Base-by-base conservation (phyloP, 2,113 vertebrate genomes). In the Bos javanicus region DNA sequence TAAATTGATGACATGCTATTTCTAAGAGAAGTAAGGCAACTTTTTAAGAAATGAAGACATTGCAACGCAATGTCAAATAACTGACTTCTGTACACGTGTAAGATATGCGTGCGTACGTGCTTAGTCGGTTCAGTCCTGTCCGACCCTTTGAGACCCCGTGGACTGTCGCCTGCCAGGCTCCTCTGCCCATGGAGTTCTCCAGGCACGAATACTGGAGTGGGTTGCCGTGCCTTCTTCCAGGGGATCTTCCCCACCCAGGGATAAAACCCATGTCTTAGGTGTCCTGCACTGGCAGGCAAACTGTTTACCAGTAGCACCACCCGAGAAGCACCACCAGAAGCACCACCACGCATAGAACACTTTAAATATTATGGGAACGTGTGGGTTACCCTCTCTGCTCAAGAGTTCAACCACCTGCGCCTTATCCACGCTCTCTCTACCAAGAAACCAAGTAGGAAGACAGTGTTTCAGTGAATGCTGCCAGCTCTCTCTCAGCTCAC, bases 21-120 rank as follows among this genome's bases (percentile, higher is more conserved):
- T 90, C 52, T 43, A 33, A 81, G 33, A 78, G 12, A 30, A 89
- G 76, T 48, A 54, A 59, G 26, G 33, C 17, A 60, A n/a, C n/a
- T 88, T 96, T 93, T 97, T 30, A 71, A 96, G 67, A 88, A 76
- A 74, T 94, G 36, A 84, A 89, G 50, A 33, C 48, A 67, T 15
- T 56, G 64, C 10, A 64, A 16, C 54, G 36, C 71, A 52, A 25
- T 80, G 21, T 92, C 19, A 64, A 90, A 33, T 87, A 74, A 83
- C 7, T 46, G 50, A 39, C 56, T 90, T 96, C 93, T 64, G 74
- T 13, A 28, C 7, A 39, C 21, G 15, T 59, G 43, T 33, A 64
- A 57, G 56, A 33, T 33, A n/a, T 4, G 23, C n/a, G 26, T 13
- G 67, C n/a, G 6, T 71, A 23, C 2, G 1, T 39, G 67, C 67